Evolutionary conservation across 2,113 vertebrate species (phyloP), one percentile per base, ranked within the genome.

Genomic region (Eulemur rufifrons): DNA sequence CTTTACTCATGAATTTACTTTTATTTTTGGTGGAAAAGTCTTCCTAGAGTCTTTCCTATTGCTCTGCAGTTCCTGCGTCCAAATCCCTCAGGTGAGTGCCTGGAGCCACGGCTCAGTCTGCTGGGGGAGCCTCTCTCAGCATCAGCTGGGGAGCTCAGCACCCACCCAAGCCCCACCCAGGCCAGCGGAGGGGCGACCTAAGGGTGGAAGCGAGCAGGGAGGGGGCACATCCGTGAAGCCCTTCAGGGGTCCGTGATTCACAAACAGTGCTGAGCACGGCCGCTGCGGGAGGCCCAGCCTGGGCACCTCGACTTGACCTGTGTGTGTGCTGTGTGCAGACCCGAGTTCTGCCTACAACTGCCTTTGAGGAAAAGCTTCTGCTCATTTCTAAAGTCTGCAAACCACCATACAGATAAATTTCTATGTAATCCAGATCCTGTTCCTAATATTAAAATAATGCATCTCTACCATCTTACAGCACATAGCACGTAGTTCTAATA

Each of bases 361-460:
- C 71, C 63, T 85, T 66, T 0, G 2, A 76, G 47, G 59, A 86
- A 66, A 54, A 86, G 74, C 50, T 76, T 61, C 27, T 52, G 29
- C 77, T 47, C 23, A n/a, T 52, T 42, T 54, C n/a, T 37, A 39
- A 56, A 83, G 68, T 39, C 61, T 93, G 86, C 20, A 32, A 52
- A 68, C 68, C 37, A 50, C 23, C 17, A 54, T 18, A n/a, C 6
- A 59, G 86, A 37, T 15, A 56, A n/a, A 37, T 23, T 47, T 21
- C 86, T 77, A 29, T 15, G 39, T 39, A 29, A 18, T 29, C 59
- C 20, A 37, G 54, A 71, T 37, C 8, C 9, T 45, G n/a, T 82
- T 91, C 34, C 68, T 74, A 47, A 50, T 39, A 45, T 42, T 93
- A 52, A 82, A 92, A 47, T 61, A 64, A 63, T 13, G 37, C 63